Percentiles rank a stretch among this genome's conserved stretches.
These are phyloP conservation scores for Hippocampus zosterae DNA, from an alignment of 2,113 vertebrate genomes.

Conservation along the genomic window DNA sequence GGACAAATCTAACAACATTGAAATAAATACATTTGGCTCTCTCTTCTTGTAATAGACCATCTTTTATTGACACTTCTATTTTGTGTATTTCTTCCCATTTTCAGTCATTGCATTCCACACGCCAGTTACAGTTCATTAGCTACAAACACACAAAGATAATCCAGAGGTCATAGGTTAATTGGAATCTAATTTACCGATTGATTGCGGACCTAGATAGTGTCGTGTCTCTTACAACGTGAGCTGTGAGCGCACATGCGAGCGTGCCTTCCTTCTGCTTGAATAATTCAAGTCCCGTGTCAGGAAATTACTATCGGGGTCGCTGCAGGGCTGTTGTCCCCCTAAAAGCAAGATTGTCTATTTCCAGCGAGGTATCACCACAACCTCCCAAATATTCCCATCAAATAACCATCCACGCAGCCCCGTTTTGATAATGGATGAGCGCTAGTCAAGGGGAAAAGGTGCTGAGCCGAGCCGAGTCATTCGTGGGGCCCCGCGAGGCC, in stretches of 20 bases:
- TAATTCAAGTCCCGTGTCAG: not conserved
- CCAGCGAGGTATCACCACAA: constrained; percentile 35
- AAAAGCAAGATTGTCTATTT: constrained; percentile 28
- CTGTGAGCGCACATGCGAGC: not conserved
- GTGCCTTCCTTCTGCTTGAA: not conserved
- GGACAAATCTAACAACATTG: not conserved
- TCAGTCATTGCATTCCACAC: not conserved
- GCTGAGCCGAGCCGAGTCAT: constrained; percentile 11
- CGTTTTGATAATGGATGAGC: constrained; percentile 21
- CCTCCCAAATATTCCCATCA: constrained; percentile 45
- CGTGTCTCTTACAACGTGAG: not conserved
- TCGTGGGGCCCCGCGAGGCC: constrained; percentile 23
- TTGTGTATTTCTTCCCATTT: not conserved
- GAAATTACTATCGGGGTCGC: not conserved
- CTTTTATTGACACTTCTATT: not conserved
- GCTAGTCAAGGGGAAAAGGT: constrained; percentile 25
- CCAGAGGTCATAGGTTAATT: not conserved
- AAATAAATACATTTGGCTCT: not conserved
- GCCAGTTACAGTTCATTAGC: not conserved
- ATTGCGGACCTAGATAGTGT: not conserved
- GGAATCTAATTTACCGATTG: not conserved
- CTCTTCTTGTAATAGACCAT: not conserved
- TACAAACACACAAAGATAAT: not conserved
- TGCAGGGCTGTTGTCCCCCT: constrained; percentile 14
- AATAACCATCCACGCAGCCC: constrained; percentile 56